phyloP scores from a whole-genome alignment of 2,797 vertebrate genomes.

The Podarcis siculus region DNA sequence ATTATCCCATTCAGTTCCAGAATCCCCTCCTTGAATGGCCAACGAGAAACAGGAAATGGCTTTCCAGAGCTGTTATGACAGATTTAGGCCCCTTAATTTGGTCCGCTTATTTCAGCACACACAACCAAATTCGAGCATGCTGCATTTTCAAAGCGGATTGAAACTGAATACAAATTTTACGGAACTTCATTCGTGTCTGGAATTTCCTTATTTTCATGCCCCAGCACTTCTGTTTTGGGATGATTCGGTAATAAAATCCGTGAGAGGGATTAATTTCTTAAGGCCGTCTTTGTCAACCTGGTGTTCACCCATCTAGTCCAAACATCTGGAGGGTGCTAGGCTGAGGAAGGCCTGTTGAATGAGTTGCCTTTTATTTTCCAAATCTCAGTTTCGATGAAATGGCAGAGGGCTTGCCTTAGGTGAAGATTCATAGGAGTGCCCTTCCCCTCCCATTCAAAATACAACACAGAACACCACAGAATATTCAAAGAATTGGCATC shows the following conservation, averaged over 20 bases:
- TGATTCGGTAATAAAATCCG: background rate
- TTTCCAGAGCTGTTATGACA: conserved; percentile 44
- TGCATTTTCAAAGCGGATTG: background rate
- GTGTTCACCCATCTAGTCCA: too few relatives aligned
- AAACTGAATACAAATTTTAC: conserved; percentile 19
- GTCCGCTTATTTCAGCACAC: conserved; percentile 24
- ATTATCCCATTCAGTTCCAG: conserved; percentile 40
- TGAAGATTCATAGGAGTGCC: background rate
- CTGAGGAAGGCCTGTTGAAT: background rate
- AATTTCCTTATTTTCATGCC: background rate
- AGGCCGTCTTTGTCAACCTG: too few relatives aligned
- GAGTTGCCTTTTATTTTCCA: background rate
- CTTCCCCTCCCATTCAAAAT: background rate
- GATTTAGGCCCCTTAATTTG: conserved; percentile 41
- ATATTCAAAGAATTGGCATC: background rate
- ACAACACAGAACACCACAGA: background rate
- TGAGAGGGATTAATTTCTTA: conserved; percentile 7
- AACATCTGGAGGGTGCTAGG: background rate
- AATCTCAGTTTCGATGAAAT: conserved; percentile 13
- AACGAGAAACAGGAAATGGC: conserved; percentile 42
- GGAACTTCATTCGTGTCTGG: background rate
- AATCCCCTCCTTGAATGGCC: conserved; percentile 33
- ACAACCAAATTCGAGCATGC: conserved; percentile 19
- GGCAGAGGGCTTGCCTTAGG: background rate
- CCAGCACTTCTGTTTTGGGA: conserved; percentile 9